Evolutionary conservation across 1,140 invertebrate genomes (phyloP), one percentile per base, ranked within the genome.

Genomic region (Caligus rogercresseyi): DNA sequence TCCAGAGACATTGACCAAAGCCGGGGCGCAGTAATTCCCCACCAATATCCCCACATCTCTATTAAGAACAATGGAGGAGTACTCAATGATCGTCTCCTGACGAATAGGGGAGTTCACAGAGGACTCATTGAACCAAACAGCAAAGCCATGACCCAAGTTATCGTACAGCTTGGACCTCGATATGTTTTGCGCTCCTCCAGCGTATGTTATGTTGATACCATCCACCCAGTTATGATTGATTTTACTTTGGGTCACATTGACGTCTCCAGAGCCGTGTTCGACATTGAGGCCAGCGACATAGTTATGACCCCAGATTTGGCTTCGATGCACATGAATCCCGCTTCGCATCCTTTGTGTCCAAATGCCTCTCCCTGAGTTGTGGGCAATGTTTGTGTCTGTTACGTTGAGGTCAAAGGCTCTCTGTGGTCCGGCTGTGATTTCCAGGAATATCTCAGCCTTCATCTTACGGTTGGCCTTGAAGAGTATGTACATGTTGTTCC

Each of bases 311-410:
- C 85, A 84, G n/a, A 96, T 78, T 0, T 82, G 83, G 0, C 83
- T 85, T 16, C 83, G 79, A 67, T 88, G 84, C 56, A 89, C 78
- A 71, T 87, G 82, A 7, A 91, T 69, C 66, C 83, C 82, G 1
- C 85, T 88, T 69, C 87, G 77, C 54, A 91, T 74, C 70, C 87
- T 87, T 72, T 94, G 86, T 4, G 86, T 80, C 2, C 80, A 83
- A 54, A 95, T 81, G 23, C 95, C 95, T 72, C 92, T 83, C 0
- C 94, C 94, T 68, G 85, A 86, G 73, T 98, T 99, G 67, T 87
- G 81, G 0, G 81, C 80, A 43, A 98, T 81, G 20, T 83, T 79
- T 16, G 86, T 86, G 66, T 86, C 82, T 0, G 83, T 85, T 4
- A 98, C 78, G 65, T 90, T 87, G 1, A 98, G 76, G 71, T 95